A percentile compares a stretch with the other conserved stretches of the same genome.
phyloP scores from a whole-genome alignment of 1,140 invertebrate genomes.

The Zaprionus lachaisei region DNA sequence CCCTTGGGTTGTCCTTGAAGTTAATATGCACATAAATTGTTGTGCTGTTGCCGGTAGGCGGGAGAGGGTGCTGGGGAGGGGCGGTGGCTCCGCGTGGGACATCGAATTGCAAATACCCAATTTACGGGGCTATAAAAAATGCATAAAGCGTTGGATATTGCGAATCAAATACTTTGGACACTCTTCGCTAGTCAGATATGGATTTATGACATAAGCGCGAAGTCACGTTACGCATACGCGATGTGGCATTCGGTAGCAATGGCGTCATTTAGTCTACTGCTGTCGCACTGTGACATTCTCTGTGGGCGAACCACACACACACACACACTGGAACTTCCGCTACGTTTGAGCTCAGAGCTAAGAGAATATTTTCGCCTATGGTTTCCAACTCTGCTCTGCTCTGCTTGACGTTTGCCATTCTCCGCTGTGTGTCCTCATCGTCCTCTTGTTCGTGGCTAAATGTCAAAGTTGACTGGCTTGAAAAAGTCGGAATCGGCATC shows the following conservation, averaged over 20 bases:
- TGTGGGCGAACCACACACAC: background rate
- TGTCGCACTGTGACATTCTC: slow-evolving; percentile 18
- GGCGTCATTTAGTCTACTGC: slow-evolving; percentile 59
- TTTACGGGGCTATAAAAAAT: slow-evolving; percentile 25
- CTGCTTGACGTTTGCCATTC: slow-evolving; percentile 67
- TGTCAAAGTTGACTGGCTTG: slow-evolving; percentile 66
- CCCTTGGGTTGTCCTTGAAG: slow-evolving; percentile 34
- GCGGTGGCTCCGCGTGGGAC: background rate
- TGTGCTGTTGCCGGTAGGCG: background rate
- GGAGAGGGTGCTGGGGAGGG: background rate
- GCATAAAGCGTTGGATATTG: slow-evolving; percentile 20
- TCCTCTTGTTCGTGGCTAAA: slow-evolving; percentile 32
- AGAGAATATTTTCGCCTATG: background rate
- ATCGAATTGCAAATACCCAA: slow-evolving; percentile 36
- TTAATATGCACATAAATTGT: slow-evolving; percentile 62
- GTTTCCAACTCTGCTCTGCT: background rate
- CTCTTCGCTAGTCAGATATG: background rate
- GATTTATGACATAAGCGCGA: slow-evolving; percentile 42
- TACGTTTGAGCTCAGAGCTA: background rate
- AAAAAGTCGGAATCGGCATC: slow-evolving; percentile 17
- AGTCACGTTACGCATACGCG: slow-evolving; percentile 58
- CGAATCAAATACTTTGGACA: slow-evolving; percentile 20
- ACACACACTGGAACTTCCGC: background rate
- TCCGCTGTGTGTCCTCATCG: background rate
- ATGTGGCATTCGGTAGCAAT: slow-evolving; percentile 18